Conservation (phyloP, 2,797 vertebrate genomes). For the Rhincodon typus region DNA sequence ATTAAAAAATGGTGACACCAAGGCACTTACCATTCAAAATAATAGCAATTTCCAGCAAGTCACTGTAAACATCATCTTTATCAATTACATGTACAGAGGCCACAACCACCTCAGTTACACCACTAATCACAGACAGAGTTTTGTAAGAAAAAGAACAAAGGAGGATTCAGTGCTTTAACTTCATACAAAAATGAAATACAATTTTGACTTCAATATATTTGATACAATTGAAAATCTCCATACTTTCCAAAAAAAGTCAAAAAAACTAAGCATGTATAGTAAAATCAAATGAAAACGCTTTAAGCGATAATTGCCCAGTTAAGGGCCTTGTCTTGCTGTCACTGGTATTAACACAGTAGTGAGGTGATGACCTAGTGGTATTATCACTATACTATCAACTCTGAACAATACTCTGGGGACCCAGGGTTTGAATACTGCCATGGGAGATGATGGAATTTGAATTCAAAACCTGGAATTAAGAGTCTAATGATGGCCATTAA, state of each 20-base stretch:
- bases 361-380: too few relatives aligned
- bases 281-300: background rate
- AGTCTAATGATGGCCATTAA: too few relatives aligned
- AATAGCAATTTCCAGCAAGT: slow-evolving; percentile 65
- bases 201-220: background rate
- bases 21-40: slow-evolving; percentile 68
- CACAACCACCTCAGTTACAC: slow-evolving; percentile 64
- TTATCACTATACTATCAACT: too few relatives aligned
- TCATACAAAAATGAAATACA: background rate
- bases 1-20: background rate
- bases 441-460: too few relatives aligned
- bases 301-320: too few relatives aligned
- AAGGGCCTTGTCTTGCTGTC: too few relatives aligned
- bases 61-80: slow-evolving; percentile 60
- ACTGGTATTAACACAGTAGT: too few relatives aligned
- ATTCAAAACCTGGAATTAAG: too few relatives aligned
- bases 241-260: background rate
- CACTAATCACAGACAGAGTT: slow-evolving; percentile 65
- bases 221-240: background rate
- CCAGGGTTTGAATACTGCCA: too few relatives aligned
- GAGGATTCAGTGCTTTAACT: too few relatives aligned
- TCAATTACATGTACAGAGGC: slow-evolving; percentile 69
- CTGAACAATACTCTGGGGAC: too few relatives aligned
- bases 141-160: slow-evolving; percentile 48
- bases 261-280: background rate